Evolutionary conservation across 2,113 vertebrate genomes (phyloP), one percentile per base, ranked within the genome.

Genomic region (Oryzias melastigma): DNA sequence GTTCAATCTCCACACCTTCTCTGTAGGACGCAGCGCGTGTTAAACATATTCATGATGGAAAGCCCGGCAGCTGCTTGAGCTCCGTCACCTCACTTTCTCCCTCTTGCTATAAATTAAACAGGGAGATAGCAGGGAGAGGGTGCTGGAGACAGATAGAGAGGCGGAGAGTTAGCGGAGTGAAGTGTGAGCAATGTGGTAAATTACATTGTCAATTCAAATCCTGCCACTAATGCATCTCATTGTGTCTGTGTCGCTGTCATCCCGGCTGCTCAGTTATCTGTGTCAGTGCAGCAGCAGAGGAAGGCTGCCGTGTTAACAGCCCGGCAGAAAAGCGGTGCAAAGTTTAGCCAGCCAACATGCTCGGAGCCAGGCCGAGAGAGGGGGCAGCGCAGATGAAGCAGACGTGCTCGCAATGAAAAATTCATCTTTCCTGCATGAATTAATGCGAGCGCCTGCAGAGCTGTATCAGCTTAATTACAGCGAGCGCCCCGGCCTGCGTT

Each of bases 221-320:
- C 91, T 88, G 92, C 90, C 90, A 83, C 92, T 93, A 94, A 95
- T 95, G 94, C 93, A 94, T 94, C 93, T 96, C 93, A 95, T 96
- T 95, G 93, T 92, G 89, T 89, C 82, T 86, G 91, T 85, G 88
- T 91, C 65, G 87, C 87, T 68, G 77, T 68, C 70, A 46, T 84
- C 91, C 77, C 18, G 46, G 73, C 91, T 91, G 92, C 85, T 52
- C 90, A 93, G 93, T 97, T 96, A 97, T 97, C 95, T 94, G 92
- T 94, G 92, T 94, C 92, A 58, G 75, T 58, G 85, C 79, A 92
- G 79, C 73, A 95, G 93, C 84, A 72, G 69, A 88, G 90, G 89
- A 86, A 85, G 84, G 86, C 87, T 88, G 91, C 91, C 88, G 86
- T 79, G 89, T 93, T 93, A 92, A 91, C 92, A 90, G 87, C 84